phyloP scores from a whole-genome alignment of 2,888 invertebrate genomes.

The Chloromyia formosa region DNA sequence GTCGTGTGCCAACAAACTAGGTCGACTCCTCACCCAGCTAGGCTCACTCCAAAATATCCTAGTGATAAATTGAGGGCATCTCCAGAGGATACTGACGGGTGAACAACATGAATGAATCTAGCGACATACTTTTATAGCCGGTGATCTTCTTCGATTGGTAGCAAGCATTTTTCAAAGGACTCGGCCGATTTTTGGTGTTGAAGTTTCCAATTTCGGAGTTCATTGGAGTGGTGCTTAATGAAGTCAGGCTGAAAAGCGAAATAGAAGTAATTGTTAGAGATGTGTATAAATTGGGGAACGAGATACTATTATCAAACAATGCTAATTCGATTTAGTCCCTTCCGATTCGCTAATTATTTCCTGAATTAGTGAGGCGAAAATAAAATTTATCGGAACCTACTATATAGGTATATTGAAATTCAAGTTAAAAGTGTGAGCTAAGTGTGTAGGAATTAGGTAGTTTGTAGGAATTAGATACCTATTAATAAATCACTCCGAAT shows the following conservation, averaged over 20 bases:
- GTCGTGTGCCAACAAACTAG: not conserved
- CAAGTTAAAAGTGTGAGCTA: too few species aligned
- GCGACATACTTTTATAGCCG: conserved; percentile 46
- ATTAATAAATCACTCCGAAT: too few species aligned
- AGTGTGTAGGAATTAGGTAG: too few species aligned
- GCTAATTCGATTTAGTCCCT: too few species aligned
- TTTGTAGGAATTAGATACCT: too few species aligned
- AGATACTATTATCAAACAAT: too few species aligned
- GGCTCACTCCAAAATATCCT: not conserved
- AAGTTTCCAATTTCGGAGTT: not conserved
- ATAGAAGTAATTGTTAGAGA: not conserved
- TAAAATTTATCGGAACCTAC: too few species aligned
- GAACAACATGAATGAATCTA: conserved; percentile 23
- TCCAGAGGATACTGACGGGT: conserved; percentile 13
- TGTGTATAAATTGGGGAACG: too few species aligned
- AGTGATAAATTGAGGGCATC: conserved; percentile 21
- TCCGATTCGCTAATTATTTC: too few species aligned
- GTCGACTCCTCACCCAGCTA: not conserved
- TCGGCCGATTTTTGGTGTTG: conserved; percentile 16
- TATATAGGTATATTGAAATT: too few species aligned
- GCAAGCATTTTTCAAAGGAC: conserved; percentile 23
- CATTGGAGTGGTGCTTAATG: conserved; percentile 11
- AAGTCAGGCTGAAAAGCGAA: not conserved
- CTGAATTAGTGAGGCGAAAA: too few species aligned
- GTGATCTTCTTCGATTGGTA: conserved; percentile 20